These are phyloP conservation scores for Microchrysa polita DNA, from an alignment of 2,888 invertebrate species.

Conservation along the genomic window DNA sequence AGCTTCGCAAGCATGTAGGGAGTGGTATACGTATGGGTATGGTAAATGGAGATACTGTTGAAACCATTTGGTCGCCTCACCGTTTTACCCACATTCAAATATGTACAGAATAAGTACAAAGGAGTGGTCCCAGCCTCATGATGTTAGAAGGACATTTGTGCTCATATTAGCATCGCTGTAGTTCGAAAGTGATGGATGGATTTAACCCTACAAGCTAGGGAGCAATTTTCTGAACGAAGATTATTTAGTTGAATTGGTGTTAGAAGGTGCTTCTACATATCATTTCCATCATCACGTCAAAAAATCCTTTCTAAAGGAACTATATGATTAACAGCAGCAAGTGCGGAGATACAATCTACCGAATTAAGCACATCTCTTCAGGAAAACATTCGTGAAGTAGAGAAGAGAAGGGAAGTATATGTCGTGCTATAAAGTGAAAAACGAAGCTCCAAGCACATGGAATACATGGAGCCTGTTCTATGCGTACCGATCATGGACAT, in stretches of 20 bases:
- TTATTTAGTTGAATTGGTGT: too few relatives aligned
- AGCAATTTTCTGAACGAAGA: background rate
- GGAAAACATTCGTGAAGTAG: background rate
- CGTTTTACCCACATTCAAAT: conserved; percentile 17
- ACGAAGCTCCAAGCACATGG: background rate
- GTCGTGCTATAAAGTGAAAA: background rate
- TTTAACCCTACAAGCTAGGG: conserved; percentile 36
- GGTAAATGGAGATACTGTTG: background rate
- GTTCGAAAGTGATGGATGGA: conserved; percentile 48
- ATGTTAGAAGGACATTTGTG: conserved; percentile 21
- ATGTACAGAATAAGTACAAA: conserved; percentile 12
- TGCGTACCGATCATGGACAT: conserved; percentile 1
- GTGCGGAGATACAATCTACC: background rate
- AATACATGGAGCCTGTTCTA: background rate
- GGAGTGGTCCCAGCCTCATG: background rate
- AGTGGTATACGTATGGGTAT: background rate
- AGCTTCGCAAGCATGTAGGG: background rate
- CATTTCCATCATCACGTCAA: too few relatives aligned
- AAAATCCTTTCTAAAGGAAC: background rate
- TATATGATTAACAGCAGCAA: background rate
- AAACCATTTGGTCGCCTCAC: conserved; percentile 1
- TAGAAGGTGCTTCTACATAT: background rate
- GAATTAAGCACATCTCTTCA: background rate
- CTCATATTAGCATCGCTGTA: conserved; percentile 20
- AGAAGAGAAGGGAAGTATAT: background rate